phyloP scores from a whole-genome alignment of 2,888 invertebrate genomes.

The Laspeyria flexula region DNA sequence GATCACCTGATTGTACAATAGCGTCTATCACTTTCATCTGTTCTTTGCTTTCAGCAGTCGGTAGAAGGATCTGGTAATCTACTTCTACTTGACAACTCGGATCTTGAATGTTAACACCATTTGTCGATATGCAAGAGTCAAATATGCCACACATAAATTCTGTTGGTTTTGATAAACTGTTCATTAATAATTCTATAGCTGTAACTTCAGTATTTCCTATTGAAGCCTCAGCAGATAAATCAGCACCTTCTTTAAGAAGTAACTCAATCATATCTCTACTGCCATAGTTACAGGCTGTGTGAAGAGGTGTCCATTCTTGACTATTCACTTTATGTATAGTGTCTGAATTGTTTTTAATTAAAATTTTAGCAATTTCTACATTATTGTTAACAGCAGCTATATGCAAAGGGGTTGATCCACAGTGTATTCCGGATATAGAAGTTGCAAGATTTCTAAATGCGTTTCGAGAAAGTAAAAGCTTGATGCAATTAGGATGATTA shows the following conservation, averaged over 20 bases:
- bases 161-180: conserved; percentile 72
- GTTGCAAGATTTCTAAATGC: no score
- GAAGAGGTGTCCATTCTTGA: conserved; percentile 47
- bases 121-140: conserved; percentile 70
- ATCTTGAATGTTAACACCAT: conserved; percentile 54
- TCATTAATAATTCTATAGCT: conserved; percentile 74
- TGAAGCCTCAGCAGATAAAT: conserved; percentile 38
- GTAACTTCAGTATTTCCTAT: conserved; percentile 53
- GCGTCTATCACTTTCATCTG: conserved; percentile 79
- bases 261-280: conserved; percentile 79
- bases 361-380: conserved; percentile 55
- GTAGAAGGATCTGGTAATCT: conserved; percentile 69
- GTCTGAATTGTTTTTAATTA: conserved; percentile 59
- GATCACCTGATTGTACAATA: conserved; percentile 72
- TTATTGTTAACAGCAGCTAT: conserved; percentile 68
- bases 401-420: conserved; percentile 67
- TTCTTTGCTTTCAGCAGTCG: conserved; percentile 52
- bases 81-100: conserved; percentile 66
- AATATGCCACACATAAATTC: conserved; percentile 76
- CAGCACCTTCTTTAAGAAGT: conserved; percentile 64
- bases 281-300: conserved; percentile 58
- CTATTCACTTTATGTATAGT: conserved; percentile 47
- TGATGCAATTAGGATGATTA: no score
- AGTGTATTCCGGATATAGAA: no score
- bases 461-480: no score